Evolutionary conservation across 2,113 vertebrate genomes (phyloP).

Genomic region (Poecilia latipinna): DNA sequence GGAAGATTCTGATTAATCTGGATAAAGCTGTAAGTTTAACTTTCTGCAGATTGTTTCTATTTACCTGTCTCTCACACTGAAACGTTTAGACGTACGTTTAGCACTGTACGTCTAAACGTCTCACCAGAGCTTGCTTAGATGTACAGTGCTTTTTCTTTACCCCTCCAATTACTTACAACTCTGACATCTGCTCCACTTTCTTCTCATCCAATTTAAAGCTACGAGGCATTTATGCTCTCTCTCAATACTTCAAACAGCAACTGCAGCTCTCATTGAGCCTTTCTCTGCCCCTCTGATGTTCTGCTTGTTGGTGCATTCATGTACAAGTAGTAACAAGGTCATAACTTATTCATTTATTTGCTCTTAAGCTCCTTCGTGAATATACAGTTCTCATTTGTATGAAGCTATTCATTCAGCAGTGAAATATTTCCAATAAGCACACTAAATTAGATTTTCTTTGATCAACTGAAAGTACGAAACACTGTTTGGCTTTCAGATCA

Average conservation of each 20-base stretch:
- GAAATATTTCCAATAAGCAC: conserved; percentile 28
- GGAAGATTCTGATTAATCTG: background rate
- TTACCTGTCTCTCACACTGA: background rate
- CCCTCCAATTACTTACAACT: too few species aligned
- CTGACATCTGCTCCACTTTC: conserved; percentile 28
- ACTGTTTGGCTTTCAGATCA: conserved; percentile 21
- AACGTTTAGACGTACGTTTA: too few species aligned
- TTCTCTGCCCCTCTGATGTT: conserved; percentile 36
- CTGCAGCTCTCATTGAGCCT: conserved; percentile 7
- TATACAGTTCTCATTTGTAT: conserved; percentile 25
- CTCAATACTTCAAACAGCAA: conserved; percentile 53
- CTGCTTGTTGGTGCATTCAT: conserved; percentile 36
- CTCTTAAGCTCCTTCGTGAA: conserved; percentile 19
- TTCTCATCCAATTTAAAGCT: conserved; percentile 43
- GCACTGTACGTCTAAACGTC: too few species aligned
- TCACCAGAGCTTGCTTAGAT: background rate
- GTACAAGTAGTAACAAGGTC: conserved; percentile 33
- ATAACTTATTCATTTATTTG: conserved; percentile 53
- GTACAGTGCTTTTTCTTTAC: background rate
- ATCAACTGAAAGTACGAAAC: conserved; percentile 32
- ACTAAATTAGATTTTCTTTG: conserved; percentile 32
- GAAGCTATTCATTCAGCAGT: conserved; percentile 26
- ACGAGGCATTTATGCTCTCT: conserved; percentile 44
- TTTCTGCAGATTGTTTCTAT: background rate
- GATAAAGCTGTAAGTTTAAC: background rate